Evolutionary conservation across 2,113 vertebrate genomes (phyloP), one percentile per base, ranked within the genome.

Genomic region (Hemiprocne comata): DNA sequence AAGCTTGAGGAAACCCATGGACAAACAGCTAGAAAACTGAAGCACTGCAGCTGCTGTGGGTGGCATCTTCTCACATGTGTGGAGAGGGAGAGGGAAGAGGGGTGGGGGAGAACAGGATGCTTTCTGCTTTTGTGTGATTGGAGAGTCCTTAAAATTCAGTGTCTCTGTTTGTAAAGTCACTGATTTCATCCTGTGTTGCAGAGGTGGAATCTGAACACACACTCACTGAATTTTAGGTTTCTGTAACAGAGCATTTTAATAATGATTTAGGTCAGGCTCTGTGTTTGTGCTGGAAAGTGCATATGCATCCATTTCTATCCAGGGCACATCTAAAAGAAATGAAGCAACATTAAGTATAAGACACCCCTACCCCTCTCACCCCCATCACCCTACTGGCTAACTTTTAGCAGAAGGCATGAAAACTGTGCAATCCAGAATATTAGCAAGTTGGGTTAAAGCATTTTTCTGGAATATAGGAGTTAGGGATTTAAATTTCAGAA

Each of bases 21-120:
- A 66, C 6, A 69, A 81, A 42, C 11, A 77, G 42, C 4, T 24
- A 69, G 48, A 87, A 93, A 67, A 51, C 2, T 2, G 24, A 13
- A 74, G 18, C 7, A 34, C 14, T 42, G 42, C 17, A 74, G 34
- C 23, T 60, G 51, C 26, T 46, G 29, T 60, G 61, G 61, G 51
- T 12, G 67, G 9, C 33, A 75, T 53, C 57, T 80, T 80, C 70
- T 73, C 57, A 25, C 17, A 42, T 14, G 8, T 15, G 8, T 13
- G 50, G 7, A n/a, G n/a, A n/a, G 26, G 26, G 20, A 34, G 10
- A 67, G 20, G 25, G 42, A 81, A 71, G 5, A 75, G 16, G 8
- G 23, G 29, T 1, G 2, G 24, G 50, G n/a, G 5, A 72, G 20
- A 94, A 60, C 4, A 42, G 9, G 10, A 29, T 0, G 0, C 33